Evolutionary conservation across 1,140 invertebrate genomes (phyloP), one percentile per base, ranked within the genome.

Genomic region (Zaprionus kolodkinae): DNA sequence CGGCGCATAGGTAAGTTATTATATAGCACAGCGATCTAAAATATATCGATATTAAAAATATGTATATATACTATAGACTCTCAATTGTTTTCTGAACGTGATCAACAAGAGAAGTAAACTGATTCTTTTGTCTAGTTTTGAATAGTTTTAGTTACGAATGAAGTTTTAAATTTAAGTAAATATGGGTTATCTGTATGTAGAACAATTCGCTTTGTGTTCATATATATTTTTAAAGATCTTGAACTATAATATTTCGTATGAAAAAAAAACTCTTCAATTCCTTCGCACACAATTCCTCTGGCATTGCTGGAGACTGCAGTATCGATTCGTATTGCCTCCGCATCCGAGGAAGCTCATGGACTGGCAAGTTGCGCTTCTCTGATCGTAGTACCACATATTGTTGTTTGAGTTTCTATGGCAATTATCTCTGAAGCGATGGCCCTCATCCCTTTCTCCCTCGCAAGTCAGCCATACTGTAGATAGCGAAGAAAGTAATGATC

Each of bases 321-420:
- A 62, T 6, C 60, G 40, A 62, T 62, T 62, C n/a, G 27, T 62
- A 62, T 62, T 62, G n/a, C 60, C 60, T 6, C 60, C 60, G 17
- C 60, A 62, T 4, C 60, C 60, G 15, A 33, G 33, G n/a, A 33
- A 62, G 43, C 48, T 11, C 60, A 50, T 33, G 43, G 0, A 5
- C 27, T 1, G n/a, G 27, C 60, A 62, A n/a, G 27, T 17, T 33
- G 43, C 30, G 17, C 43, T 62, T 13, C 60, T 33, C 30, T 62
- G 25, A 3, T 62, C 60, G 43, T 50, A 50, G 27, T 62, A 62
- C 60, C 60, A 62, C 60, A 62, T 62, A 7, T 48, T 30, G 43
- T 17, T 15, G 13, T 62, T 62, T 3, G 60, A 48, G 30, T 62
- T n/a, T 4, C 43, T 48, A 1, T 3, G 0, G 27, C 60, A 62